These are phyloP conservation scores for Goniozus legneri DNA, from an alignment of 1,140 invertebrate genomes.

Conservation along the genomic window DNA sequence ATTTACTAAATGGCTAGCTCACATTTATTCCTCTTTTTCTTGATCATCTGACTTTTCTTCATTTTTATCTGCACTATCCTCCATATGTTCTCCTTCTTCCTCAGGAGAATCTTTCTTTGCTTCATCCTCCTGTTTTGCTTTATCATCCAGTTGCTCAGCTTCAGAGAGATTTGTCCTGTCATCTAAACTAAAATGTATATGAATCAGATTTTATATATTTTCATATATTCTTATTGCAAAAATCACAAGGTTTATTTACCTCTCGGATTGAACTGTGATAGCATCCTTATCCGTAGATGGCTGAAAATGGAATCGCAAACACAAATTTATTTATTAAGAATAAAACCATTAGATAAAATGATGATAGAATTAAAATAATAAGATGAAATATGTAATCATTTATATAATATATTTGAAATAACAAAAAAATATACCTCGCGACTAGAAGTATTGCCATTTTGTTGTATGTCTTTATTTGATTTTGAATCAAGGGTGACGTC, in stretches of 20 bases:
- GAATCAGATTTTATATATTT: not conserved
- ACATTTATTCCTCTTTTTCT: conserved; percentile 48
- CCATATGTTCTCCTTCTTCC: conserved; percentile 37
- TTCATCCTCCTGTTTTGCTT: conserved; percentile 33
- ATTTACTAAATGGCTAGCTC: not conserved
- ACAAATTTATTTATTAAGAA: too few species aligned
- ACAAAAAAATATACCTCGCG: too few species aligned
- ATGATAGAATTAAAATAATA: too few species aligned
- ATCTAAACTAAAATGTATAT: conserved; percentile 21
- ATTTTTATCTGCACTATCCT: conserved; percentile 40
- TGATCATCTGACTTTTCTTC: conserved; percentile 48
- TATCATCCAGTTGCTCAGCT: conserved; percentile 28
- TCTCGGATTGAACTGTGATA: conserved; percentile 33
- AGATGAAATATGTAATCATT: conserved; percentile 19
- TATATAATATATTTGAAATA: too few species aligned
- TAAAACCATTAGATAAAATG: too few species aligned
- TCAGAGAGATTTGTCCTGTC: conserved; percentile 31
- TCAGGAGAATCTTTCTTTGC: conserved; percentile 41
- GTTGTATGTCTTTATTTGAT: conserved; percentile 40
- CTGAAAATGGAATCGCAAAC: too few species aligned
- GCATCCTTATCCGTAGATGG: conserved; percentile 51
- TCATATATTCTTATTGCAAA: not conserved
- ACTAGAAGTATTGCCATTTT: conserved; percentile 54
- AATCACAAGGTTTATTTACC: too few species aligned
- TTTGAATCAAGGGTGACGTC: conserved; percentile 52